These are phyloP conservation scores for Epizoanthus fatuus DNA, from an alignment of 92 coral and sea anemone genomes.

Conservation along the genomic window DNA sequence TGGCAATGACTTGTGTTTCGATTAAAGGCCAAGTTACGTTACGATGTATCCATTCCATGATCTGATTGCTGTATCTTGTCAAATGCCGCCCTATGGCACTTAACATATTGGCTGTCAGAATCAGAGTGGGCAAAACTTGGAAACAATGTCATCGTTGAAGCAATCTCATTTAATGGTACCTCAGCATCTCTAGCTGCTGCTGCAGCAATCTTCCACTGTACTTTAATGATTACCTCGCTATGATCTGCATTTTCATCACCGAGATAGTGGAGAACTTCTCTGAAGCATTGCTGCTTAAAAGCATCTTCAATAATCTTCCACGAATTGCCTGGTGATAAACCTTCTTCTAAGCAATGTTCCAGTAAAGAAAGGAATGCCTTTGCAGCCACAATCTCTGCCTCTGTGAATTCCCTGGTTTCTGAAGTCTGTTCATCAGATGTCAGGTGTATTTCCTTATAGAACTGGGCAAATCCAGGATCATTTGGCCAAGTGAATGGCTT, in stretches of 20 bases:
- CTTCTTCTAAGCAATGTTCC: background rate
- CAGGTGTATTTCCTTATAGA: background rate
- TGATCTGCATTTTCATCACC: background rate
- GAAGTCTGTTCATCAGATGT: background rate
- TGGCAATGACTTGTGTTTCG: no score
- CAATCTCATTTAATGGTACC: background rate
- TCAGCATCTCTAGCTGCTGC: background rate
- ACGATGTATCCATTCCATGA: no score
- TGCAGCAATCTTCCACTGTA: background rate
- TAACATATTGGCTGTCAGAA: no score
- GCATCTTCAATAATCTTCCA: background rate
- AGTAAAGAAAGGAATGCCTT: background rate
- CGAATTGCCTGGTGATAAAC: no score
- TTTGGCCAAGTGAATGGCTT: background rate
- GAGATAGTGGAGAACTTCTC: background rate
- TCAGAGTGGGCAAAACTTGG: background rate
- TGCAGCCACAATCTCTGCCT: background rate
- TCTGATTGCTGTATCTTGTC: no score
- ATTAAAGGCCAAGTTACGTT: no score
- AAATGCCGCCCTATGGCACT: no score
- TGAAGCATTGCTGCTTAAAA: background rate
- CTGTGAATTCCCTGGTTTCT: background rate
- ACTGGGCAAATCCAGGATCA: background rate
- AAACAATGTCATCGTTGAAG: background rate
- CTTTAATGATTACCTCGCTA: background rate